Base-by-base conservation (phyloP, 2,113 vertebrate genomes). In the Hassar affinis region DNA sequence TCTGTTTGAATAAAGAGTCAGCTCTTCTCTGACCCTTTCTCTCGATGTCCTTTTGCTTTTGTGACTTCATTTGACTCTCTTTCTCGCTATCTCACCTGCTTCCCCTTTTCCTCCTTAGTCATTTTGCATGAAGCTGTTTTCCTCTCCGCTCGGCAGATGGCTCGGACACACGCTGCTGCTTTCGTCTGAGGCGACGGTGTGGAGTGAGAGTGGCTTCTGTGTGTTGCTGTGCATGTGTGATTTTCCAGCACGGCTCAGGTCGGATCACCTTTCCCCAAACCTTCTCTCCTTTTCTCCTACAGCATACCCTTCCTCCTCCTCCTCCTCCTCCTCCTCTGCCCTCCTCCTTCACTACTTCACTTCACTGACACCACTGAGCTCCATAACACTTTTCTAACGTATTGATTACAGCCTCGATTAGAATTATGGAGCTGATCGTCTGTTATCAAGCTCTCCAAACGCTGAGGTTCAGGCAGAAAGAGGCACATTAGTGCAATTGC, bases 101-200 rank as follows among this genome's bases (percentile, higher is more conserved):
- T 79, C 20, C 47, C 8, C 51, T 25, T 66, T 59, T 54, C 51
- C 66, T 66, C 64, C 77, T 78, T 78, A 49, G 76, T 86, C 79
- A 57, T 84, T 82, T 80, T 87, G 76, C 84, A 86, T 86, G 54
- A 74, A 86, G 84, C 86, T 88, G 76, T 88, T 89, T 88, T 86
- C 30, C 52, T 85, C 68, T 25, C 33, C 84, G 52, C 86, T 84
- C 74, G 79, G 86, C 92, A 94, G 92, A 93, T 93, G 92, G 92
- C 81, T 79, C 6, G 84, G 91, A 91, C 90, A 93, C 93, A 93
- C 90, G 81, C 85, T 91, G 85, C 64, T 91, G 90, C 84, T 78
- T 92, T 71, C 72, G 72, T 88, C 61, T 88, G 84, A 84, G 88
- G 64, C 86, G 42, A 84, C 82, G 75, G 51, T 84, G 76, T 88